phyloP scores from a whole-genome alignment of 2,888 invertebrate species.

The Pseudolycoriella hygida region DNA sequence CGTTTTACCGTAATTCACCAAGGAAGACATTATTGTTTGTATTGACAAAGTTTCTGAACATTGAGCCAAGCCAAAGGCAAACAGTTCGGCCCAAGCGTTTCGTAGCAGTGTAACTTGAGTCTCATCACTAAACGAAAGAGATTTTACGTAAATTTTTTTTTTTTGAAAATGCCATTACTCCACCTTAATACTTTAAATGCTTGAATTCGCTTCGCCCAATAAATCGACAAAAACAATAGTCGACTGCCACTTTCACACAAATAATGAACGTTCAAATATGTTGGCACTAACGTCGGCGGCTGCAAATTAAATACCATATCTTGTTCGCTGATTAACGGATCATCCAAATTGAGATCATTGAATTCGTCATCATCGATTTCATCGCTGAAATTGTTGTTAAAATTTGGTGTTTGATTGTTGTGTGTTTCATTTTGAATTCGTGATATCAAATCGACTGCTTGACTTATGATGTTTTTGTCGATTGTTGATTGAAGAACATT shows the following conservation, averaged over 20 bases:
- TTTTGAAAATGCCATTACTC: conserved; percentile 10
- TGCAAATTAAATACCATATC: conserved; percentile 59
- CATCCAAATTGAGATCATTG: conserved; percentile 3
- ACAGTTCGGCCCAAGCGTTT: conserved; percentile 80
- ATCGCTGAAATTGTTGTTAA: conserved; percentile 3
- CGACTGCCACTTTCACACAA: conserved; percentile 91
- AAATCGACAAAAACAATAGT: conserved; percentile 72
- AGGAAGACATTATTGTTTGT: conserved; percentile 62
- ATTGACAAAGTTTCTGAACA: conserved; percentile 63
- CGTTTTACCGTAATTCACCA: conserved; percentile 49
- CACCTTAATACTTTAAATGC: conserved; percentile 67
- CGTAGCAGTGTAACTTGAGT: conserved; percentile 62
- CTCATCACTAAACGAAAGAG: conserved; percentile 45
- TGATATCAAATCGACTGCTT: conserved; percentile 49
- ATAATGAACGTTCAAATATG: conserved; percentile 85
- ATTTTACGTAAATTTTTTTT: neutral
- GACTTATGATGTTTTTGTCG: conserved; percentile 46
- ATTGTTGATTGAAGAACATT: conserved; percentile 38
- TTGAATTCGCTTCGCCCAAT: conserved; percentile 76
- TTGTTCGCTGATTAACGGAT: conserved; percentile 38
- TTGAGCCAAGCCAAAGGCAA: conserved; percentile 79
- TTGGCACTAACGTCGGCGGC: conserved; percentile 60
- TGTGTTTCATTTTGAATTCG: conserved; percentile 24
- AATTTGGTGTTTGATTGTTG: conserved; percentile 2
- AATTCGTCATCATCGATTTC: conserved; percentile 2